phyloP scores from a whole-genome alignment of 2,113 vertebrate genomes.

The Eretmochelys imbricata region DNA sequence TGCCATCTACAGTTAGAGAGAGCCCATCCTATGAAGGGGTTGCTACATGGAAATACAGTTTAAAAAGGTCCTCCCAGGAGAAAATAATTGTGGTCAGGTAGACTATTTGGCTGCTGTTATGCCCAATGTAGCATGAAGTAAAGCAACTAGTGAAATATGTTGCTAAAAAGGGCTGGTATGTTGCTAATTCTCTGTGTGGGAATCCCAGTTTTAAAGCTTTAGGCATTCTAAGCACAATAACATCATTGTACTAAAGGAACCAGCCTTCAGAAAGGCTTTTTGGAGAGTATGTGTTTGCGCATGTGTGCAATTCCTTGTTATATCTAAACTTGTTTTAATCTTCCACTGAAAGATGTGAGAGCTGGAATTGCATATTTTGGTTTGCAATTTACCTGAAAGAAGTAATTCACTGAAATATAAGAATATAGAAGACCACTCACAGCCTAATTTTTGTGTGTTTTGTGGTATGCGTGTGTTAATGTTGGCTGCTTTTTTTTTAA shows the following conservation, averaged over 20 bases:
- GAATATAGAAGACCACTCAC: background rate
- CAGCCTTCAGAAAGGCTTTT: background rate
- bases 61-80: background rate
- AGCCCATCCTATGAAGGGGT: background rate
- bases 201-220: background rate
- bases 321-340: background rate
- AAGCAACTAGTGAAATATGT: background rate
- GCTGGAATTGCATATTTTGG: background rate
- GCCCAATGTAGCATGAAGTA: background rate
- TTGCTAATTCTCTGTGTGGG: constrained; percentile 4
- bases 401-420: background rate
- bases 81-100: background rate
- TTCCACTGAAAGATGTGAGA: background rate
- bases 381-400: background rate
- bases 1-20: background rate
- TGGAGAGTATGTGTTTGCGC: background rate
- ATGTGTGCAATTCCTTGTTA: background rate
- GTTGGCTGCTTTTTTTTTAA: background rate
- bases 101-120: background rate
- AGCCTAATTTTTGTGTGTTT: background rate
- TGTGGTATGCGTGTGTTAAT: rapidly evolving
- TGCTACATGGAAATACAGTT: background rate
- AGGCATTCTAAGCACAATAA: background rate
- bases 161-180: constrained; percentile 10
- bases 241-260: constrained; percentile 11